These are phyloP conservation scores for Nautilus pompilius DNA, from an alignment of 1,140 invertebrate genomes.

Conservation along the genomic window DNA sequence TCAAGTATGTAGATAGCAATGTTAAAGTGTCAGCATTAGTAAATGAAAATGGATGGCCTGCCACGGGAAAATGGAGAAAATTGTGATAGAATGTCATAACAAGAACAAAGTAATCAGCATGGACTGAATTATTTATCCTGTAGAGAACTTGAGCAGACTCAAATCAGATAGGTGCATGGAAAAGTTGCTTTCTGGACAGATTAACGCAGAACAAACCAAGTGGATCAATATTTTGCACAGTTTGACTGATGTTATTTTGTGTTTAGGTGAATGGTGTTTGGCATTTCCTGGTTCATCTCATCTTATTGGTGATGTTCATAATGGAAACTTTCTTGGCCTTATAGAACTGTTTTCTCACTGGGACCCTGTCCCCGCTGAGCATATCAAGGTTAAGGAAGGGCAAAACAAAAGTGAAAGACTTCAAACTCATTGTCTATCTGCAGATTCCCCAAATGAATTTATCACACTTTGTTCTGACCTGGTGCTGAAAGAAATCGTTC, in stretches of 20 bases:
- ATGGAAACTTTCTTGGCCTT: not conserved
- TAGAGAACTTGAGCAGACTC: not conserved
- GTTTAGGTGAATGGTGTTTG: not conserved
- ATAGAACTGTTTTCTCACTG: not conserved
- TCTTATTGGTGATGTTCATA: not conserved
- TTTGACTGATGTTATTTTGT: not conserved
- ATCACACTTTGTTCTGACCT: not conserved
- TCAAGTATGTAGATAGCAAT: too few relatives aligned
- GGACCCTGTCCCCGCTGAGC: not conserved
- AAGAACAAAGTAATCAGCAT: not conserved
- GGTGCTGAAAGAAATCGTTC: not conserved
- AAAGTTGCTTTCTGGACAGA: not conserved
- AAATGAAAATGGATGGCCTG: too few relatives aligned
- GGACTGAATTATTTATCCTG: not conserved
- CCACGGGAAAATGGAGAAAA: too few relatives aligned
- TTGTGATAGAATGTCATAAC: too few relatives aligned
- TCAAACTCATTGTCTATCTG: not conserved
- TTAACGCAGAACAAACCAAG: not conserved
- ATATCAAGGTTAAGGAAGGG: not conserved
- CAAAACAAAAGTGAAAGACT: not conserved
- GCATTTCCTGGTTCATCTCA: not conserved
- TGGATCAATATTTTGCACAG: not conserved
- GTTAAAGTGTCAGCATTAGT: too few relatives aligned
- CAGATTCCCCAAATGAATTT: not conserved
- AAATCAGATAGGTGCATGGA: not conserved